Base-by-base conservation (phyloP, 2,113 vertebrate genomes). In the Prinia subflava region DNA sequence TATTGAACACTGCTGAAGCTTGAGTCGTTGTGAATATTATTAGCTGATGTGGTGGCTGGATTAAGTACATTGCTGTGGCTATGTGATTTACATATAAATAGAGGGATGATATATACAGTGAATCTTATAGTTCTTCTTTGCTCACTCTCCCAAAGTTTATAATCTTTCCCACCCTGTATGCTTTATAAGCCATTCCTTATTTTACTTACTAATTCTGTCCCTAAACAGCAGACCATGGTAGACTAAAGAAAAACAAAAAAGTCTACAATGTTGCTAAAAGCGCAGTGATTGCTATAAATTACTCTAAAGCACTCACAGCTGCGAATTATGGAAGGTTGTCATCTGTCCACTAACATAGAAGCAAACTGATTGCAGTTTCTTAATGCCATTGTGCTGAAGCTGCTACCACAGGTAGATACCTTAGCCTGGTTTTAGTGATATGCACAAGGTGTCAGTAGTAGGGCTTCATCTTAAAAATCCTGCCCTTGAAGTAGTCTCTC, bases 71-170 rank as follows among this genome's bases (percentile, higher is more conserved):
- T 87, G 83, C 65, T 57, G 42, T 81, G 57, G 75, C 89, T 96
- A 10, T 82, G 74, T 83, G 83, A 97, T 97, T 97, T 97, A 55
- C 92, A 92, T 97, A 76, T 85, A 95, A 97, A 97, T 96, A 74
- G 63, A 74, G 47, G 65, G 47, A 76, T 92, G 57, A 84, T 91
- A 5, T 60, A 22, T 60, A 31, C 3, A 6, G 25, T 81, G 80
- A 89, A 73, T 94, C 87, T 91, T 87, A 76, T 3, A 83, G 53
- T 95, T 91, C 56, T 90, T 82, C 62, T 88, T 92, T 71, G 27
- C 62, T 87, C 3, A 23, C 31, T 84, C 25, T 83, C 69, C 42
- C 55, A 1, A 88, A 67, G 47, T 49, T 94, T 94, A 22, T 63
- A 11, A n/a, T 95, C 59, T 67, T 39, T 24, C 6, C 50, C 22